Conservation (phyloP, 1,140 invertebrate genomes). For the Catajapyx aquilonaris region DNA sequence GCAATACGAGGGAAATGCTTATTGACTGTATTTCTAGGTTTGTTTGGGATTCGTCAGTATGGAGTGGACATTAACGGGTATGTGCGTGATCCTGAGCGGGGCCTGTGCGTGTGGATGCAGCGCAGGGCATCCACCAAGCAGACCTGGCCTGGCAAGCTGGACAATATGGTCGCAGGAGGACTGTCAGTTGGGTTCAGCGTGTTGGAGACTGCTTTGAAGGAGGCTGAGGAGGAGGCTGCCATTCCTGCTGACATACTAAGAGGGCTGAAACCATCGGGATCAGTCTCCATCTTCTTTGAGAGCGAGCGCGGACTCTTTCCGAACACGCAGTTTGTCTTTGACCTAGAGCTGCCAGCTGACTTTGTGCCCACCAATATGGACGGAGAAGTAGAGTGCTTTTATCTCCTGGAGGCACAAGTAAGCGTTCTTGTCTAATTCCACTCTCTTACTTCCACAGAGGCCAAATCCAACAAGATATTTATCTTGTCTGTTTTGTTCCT, state of each 20-base stretch:
- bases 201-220: conserved; percentile 71
- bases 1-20: no score
- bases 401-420: conserved; percentile 56
- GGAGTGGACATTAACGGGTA: conserved; percentile 90
- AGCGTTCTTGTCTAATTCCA: conserved; percentile 18
- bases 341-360: conserved; percentile 69
- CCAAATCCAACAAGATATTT: neutral
- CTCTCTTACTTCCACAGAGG: neutral
- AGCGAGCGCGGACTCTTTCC: conserved; percentile 79
- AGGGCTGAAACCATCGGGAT: conserved; percentile 54
- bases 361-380: conserved; percentile 77
- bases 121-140: conserved; percentile 73
- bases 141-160: conserved; percentile 86
- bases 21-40: conserved; percentile 27
- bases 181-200: conserved; percentile 69
- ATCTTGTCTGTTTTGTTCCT: conserved; percentile 1
- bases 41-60: conserved; percentile 84
- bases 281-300: conserved; percentile 78
- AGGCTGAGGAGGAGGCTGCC: conserved; percentile 83
- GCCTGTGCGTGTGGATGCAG: conserved; percentile 81
- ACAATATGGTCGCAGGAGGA: conserved; percentile 87
- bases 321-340: conserved; percentile 88
- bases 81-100: conserved; percentile 56
- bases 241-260: conserved; percentile 47
- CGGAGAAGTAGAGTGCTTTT: conserved; percentile 79